Evolutionary conservation across 2,888 invertebrate species (phyloP), one percentile per base, ranked within the genome.

Genomic region (Matsumyia berberina): DNA sequence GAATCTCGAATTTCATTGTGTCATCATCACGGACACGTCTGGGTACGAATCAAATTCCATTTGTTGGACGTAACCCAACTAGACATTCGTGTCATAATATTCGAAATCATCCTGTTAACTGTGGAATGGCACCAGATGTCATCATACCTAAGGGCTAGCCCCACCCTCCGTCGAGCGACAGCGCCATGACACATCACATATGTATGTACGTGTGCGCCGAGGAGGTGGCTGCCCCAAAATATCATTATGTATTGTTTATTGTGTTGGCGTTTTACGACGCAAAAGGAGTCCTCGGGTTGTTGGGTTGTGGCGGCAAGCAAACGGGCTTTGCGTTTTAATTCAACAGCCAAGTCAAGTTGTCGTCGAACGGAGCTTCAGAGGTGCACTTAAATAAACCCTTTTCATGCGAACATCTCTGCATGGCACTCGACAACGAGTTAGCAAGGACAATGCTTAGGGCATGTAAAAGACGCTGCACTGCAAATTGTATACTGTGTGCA

Each of bases 61-160:
- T 85, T 70, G 80, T 85, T 53, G 64, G 74, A 80, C 76, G 73
- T 79, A 57, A 74, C 79, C 69, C 67, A 69, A 79, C 62, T 58
- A 76, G 70, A 49, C 80, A 70, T 58, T 76, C 58, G 74, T 76
- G 85, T 76, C 85, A 76, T 76, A 85, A 80, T 70, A 85, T 85
- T 80, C 85, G 70, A 76, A 80, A 66, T 85, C 70, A 74, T 76
- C 58, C 37, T 64, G 70, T 80, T 85, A 85, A 70, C 70, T 74
- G 53, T 60, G 80, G 53, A 85, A 62, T 69, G 74, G 62, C 69
- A 58, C 29, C 79, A 85, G 64, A 80, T 85, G 70, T 53, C 80
- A 76, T 80, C 80, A 53, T 66, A 17, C 72, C 57, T 39, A 66
- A 77, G 77, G 57, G 66, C 64, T 57, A 57, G 69, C 31, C 46